These are phyloP conservation scores for Lutraria lutraria DNA, from an alignment of 2,888 invertebrate species.

Conservation along the genomic window DNA sequence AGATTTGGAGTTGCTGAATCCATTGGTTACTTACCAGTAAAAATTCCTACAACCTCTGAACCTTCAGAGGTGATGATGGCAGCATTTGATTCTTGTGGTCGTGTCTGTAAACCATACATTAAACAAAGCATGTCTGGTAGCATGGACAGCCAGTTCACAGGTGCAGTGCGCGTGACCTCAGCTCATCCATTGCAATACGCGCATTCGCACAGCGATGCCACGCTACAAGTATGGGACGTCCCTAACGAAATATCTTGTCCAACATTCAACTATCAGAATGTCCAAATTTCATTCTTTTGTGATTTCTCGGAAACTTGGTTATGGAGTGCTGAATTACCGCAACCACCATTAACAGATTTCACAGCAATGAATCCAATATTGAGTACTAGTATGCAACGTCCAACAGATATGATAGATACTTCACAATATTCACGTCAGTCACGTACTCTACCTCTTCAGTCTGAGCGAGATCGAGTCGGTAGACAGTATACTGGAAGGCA, in stretches of 20 bases:
- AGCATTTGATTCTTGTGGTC: conserved; percentile 65
- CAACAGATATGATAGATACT: too few relatives aligned
- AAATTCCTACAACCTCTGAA: conserved; percentile 26
- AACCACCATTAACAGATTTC: neutral
- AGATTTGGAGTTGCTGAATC: conserved; percentile 58
- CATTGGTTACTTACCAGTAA: conserved; percentile 52
- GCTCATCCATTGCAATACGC: conserved; percentile 54
- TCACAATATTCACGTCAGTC: too few relatives aligned
- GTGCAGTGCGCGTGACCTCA: conserved; percentile 58
- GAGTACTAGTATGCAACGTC: too few relatives aligned
- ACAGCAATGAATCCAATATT: too few relatives aligned
- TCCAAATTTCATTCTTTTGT: conserved; percentile 62
- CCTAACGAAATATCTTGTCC: conserved; percentile 46
- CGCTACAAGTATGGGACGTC: conserved; percentile 44
- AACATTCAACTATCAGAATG: conserved; percentile 28
- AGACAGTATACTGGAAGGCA: too few relatives aligned
- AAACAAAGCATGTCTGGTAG: neutral
- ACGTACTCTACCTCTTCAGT: too few relatives aligned
- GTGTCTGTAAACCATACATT: conserved; percentile 62
- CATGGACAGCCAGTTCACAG: conserved; percentile 37
- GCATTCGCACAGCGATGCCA: conserved; percentile 53
- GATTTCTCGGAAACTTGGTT: conserved; percentile 60
- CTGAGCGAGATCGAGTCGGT: too few relatives aligned
- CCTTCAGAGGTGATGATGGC: conserved; percentile 57
- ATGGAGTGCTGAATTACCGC: conserved; percentile 31